Evolutionary conservation across 2,888 invertebrate genomes (phyloP).

Genomic region (Tipula vernalis): DNA sequence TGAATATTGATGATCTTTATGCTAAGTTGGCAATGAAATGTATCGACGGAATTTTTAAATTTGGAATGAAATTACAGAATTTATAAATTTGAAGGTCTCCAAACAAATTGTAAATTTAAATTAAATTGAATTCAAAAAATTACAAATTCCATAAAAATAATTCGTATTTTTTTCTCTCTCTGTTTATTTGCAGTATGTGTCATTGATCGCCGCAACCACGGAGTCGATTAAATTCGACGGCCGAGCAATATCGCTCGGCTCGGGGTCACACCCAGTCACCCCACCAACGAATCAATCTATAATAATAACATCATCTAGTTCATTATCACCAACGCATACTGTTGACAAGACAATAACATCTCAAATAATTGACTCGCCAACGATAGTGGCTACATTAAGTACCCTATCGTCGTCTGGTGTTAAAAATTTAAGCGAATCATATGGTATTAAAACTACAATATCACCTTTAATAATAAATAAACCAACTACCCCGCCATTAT

Average conservation of each 20-base stretch:
- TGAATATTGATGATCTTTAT: not conserved
- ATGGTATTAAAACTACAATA: not conserved
- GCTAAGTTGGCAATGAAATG: not conserved
- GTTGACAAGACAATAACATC: not conserved
- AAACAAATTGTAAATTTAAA: not conserved
- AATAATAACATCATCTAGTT: not conserved
- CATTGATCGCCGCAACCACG: conserved; percentile 20
- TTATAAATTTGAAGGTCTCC: not conserved
- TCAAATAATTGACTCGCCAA: conserved; percentile 7
- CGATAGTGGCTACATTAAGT: conserved; percentile 10
- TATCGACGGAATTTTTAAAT: not conserved
- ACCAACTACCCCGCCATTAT: conserved; percentile 12
- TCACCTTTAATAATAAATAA: conserved; percentile 11
- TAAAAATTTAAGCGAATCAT: not conserved
- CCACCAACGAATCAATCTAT: not conserved
- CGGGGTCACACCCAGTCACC: conserved; percentile 15
- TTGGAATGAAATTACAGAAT: not conserved
- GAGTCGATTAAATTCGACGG: conserved; percentile 22
- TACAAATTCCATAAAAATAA: not conserved
- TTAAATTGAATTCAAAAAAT: not conserved
- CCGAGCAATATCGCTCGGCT: conserved; percentile 21
- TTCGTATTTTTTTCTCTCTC: not conserved
- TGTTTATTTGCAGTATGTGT: conserved; percentile 18
- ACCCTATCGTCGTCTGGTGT: not conserved
- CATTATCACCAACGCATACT: not conserved